These are phyloP conservation scores for Scaeva pyrastri DNA, from an alignment of 2,888 invertebrate genomes.

Conservation along the genomic window DNA sequence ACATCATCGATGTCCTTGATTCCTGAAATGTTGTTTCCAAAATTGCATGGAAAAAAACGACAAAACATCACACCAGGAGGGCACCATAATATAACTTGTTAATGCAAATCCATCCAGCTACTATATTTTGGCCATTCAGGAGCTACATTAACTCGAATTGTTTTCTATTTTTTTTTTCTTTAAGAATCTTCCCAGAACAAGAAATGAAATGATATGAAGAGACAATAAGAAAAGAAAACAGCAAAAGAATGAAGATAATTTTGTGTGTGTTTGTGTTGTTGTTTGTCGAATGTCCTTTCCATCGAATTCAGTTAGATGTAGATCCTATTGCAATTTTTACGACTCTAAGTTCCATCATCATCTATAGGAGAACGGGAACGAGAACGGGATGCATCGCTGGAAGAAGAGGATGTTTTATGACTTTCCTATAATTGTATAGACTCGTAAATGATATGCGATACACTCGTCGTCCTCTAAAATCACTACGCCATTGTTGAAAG, in stretches of 20 bases:
- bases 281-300: slow-evolving; percentile 21
- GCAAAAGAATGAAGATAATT: neutral
- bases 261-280: neutral
- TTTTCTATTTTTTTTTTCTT: neutral
- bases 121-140: slow-evolving; percentile 73
- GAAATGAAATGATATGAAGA: slow-evolving; percentile 1
- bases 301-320: slow-evolving; percentile 57
- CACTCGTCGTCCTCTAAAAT: slow-evolving; percentile 35
- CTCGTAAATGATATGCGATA: slow-evolving; percentile 26
- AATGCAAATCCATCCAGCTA: slow-evolving; percentile 38
- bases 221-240: slow-evolving; percentile 1
- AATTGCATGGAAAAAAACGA: slow-evolving; percentile 19
- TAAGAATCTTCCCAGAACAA: slow-evolving; percentile 36
- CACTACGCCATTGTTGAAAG: slow-evolving; percentile 47
- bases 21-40: slow-evolving; percentile 39
- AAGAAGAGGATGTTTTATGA: slow-evolving; percentile 41
- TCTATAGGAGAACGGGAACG: neutral
- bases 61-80: slow-evolving; percentile 50
- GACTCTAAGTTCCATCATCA: slow-evolving; percentile 1
- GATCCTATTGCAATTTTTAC: slow-evolving; percentile 63
- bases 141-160: slow-evolving; percentile 58
- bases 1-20: slow-evolving; percentile 53
- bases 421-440: slow-evolving; percentile 29
- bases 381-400: slow-evolving; percentile 32
- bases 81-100: slow-evolving; percentile 39